A percentile compares a stretch with the other conserved stretches of the same genome.
Conservation (phyloP, 64 coral and sea anemone species). For the Montipora foliosa region DNA sequence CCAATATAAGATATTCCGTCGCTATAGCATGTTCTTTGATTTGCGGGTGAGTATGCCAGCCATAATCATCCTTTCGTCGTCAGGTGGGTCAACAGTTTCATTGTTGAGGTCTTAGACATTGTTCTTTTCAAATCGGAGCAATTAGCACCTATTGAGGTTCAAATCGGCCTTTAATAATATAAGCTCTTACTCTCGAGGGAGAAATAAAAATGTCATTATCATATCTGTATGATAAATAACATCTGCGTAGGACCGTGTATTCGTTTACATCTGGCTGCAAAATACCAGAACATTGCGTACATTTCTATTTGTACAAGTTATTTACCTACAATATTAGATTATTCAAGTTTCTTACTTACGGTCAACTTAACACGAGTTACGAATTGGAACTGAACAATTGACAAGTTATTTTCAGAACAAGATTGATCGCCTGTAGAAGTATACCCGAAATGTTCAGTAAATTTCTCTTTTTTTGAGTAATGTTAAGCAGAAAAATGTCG, state of each 20-base stretch:
- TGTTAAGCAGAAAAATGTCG: too few species aligned
- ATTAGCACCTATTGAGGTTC: not conserved
- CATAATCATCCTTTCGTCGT: not conserved
- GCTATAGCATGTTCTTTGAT: conserved; percentile 96
- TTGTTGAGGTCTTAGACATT: not conserved
- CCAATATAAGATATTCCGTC: conserved; percentile 81
- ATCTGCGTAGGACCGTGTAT: not conserved
- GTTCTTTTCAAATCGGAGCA: not conserved
- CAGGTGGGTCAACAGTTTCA: not conserved
- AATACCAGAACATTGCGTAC: not conserved
- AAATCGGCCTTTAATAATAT: not conserved
- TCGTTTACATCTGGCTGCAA: not conserved
- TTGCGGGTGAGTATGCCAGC: conserved; percentile 64
- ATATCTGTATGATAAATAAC: not conserved
- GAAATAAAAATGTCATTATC: not conserved
- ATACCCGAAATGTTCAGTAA: too few species aligned
- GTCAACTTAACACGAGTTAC: not conserved
- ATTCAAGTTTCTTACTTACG: not conserved
- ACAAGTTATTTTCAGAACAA: too few species aligned
- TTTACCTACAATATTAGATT: not conserved
- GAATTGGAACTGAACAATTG: not conserved
- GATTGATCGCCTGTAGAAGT: too few species aligned
- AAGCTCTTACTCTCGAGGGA: not conserved
- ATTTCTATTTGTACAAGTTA: not conserved
- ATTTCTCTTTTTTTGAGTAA: too few species aligned